Conservation (phyloP, 2,797 vertebrate species). For the Chelmon rostratus region DNA sequence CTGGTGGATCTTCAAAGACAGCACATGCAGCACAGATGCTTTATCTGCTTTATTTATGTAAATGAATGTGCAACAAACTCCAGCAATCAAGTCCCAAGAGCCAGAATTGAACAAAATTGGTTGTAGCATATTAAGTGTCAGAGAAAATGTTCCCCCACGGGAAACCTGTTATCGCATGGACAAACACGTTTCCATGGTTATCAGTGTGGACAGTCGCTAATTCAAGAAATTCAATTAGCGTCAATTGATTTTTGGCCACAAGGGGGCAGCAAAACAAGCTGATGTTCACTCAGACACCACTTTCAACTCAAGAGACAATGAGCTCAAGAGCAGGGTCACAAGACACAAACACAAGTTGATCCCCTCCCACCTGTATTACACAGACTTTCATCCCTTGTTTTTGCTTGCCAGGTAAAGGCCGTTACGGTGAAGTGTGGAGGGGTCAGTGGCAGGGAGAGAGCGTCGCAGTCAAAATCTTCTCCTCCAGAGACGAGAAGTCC, state of each 20-base stretch:
- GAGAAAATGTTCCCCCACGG: slow-evolving; percentile 18
- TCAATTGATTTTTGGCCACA: slow-evolving; percentile 35
- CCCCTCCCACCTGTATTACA: background rate
- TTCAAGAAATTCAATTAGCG: background rate
- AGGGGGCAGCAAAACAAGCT: slow-evolving; percentile 30
- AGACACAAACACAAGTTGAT: background rate
- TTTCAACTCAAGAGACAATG: too few relatives aligned
- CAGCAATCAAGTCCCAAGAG: slow-evolving; percentile 30
- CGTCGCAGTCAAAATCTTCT: slow-evolving; percentile 98
- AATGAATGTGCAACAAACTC: slow-evolving; percentile 22
- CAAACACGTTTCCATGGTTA: slow-evolving; percentile 16
- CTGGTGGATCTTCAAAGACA: background rate
- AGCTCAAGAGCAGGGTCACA: too few relatives aligned
- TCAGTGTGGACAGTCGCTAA: slow-evolving; percentile 16
- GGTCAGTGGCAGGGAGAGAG: slow-evolving; percentile 99
- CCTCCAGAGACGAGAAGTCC: slow-evolving; percentile 97
- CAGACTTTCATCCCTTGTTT: background rate
- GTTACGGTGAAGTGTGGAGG: slow-evolving; percentile 98
- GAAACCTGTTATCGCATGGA: slow-evolving; percentile 31
- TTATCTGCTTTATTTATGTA: background rate
- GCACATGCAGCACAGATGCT: slow-evolving; percentile 30
- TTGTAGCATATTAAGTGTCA: slow-evolving; percentile 34
- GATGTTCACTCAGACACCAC: background rate
- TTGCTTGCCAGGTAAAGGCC: slow-evolving; percentile 91
- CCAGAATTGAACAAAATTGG: slow-evolving; percentile 27